phyloP scores from a whole-genome alignment of 2,797 vertebrate genomes.

The Pseudochromis fuscus region DNA sequence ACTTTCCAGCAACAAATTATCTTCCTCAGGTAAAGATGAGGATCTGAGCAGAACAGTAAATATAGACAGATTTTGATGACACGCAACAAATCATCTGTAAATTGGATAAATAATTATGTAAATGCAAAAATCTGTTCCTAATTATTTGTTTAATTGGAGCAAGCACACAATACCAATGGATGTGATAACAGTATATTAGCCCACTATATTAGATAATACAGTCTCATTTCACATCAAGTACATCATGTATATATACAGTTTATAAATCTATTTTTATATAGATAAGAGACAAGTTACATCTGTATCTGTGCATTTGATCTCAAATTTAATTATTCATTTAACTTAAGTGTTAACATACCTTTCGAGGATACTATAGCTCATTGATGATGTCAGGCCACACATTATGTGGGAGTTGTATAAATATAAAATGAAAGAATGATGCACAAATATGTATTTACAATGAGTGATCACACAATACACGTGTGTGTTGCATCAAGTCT shows the following conservation, averaged over 20 bases:
- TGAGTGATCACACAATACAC: background rate
- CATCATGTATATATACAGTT: no score
- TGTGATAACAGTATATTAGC: no score
- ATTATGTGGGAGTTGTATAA: background rate
- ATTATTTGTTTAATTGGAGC: background rate
- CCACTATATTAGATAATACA: no score
- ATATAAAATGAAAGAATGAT: background rate
- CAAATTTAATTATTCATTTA: no score
- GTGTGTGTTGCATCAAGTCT: background rate
- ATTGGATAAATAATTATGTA: background rate
- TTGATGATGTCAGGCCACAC: background rate
- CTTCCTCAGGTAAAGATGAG: background rate
- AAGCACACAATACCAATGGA: no score
- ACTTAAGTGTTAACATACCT: no score
- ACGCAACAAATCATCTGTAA: background rate
- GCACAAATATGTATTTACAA: background rate
- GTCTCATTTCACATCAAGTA: background rate
- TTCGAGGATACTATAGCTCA: no score
- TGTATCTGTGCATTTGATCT: no score
- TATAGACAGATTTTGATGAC: background rate
- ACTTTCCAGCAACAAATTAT: background rate
- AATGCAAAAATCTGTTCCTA: conserved; percentile 2
- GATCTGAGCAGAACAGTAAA: background rate
- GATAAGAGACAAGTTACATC: no score
- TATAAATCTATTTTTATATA: no score